phyloP scores from a whole-genome alignment of 2,797 vertebrate species.

The Cheirogaleus major region DNA sequence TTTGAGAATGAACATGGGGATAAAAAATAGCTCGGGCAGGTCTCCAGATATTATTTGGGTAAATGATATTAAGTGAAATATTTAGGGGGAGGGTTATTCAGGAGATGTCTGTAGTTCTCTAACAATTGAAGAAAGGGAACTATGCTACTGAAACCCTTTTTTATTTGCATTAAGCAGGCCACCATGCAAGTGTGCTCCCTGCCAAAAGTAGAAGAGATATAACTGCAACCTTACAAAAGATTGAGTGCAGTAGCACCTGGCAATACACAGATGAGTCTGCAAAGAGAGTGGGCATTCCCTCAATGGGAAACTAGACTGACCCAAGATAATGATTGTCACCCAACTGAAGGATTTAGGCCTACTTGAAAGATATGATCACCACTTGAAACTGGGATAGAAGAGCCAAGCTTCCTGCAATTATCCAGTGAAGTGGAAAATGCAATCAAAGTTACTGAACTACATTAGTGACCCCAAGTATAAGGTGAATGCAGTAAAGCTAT shows the following conservation, averaged over 20 bases:
- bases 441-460: constrained; percentile 11
- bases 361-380: background rate
- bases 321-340: background rate
- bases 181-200: background rate
- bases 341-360: background rate
- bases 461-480: background rate
- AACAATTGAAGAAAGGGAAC: background rate
- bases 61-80: constrained; percentile 13
- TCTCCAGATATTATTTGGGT: background rate
- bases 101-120: background rate
- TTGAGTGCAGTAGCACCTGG: background rate
- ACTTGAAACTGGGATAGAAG: background rate
- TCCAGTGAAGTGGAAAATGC: constrained; percentile 24
- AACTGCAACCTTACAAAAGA: background rate
- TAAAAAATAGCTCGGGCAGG: background rate
- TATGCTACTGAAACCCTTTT: background rate
- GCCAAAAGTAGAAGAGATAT: background rate
- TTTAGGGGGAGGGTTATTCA: constrained; percentile 17
- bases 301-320: background rate
- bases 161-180: background rate
- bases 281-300: constrained; percentile 8
- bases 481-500: background rate
- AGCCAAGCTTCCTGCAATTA: constrained; percentile 18
- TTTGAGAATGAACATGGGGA: background rate
- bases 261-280: background rate